Conservation (phyloP, 2,797 vertebrate genomes). For the Syngnathus rostellatus region DNA sequence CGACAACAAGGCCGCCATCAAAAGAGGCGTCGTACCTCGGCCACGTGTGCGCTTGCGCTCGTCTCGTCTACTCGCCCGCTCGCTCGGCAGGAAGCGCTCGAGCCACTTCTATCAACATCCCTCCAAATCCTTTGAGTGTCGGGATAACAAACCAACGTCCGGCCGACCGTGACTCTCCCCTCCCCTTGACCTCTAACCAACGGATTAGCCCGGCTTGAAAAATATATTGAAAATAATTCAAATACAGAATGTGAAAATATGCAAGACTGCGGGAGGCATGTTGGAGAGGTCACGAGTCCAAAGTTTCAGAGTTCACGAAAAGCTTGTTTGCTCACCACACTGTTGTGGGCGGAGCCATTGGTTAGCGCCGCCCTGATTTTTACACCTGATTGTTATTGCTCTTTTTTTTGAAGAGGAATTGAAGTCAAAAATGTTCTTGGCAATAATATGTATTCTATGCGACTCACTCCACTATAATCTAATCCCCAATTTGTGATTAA, state of each 20-base stretch:
- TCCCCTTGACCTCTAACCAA: conserved; percentile 30
- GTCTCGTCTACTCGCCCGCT: conserved; percentile 51
- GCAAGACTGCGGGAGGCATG: conserved; percentile 19
- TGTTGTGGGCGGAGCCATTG: no score
- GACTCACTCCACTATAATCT: no score
- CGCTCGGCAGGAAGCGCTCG: conserved; percentile 31
- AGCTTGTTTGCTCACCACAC: conserved; percentile 3
- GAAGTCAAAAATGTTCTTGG: no score
- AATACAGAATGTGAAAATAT: conserved; percentile 16
- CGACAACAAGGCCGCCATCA: conserved; percentile 95
- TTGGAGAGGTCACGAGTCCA: conserved; percentile 36
- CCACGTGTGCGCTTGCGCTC: conserved; percentile 68
- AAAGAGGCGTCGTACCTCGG: conserved; percentile 76
- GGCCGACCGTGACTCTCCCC: conserved; percentile 26
- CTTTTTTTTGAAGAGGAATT: no score
- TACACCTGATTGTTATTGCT: no score
- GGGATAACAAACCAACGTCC: conserved; percentile 41
- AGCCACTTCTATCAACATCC: conserved; percentile 27
- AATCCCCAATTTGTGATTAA: no score
- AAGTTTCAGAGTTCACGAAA: conserved; percentile 37
- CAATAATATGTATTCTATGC: no score
- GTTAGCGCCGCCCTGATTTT: no score
- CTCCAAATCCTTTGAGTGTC: conserved; percentile 34
- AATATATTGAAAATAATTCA: conserved; percentile 16
- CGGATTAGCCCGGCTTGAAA: conserved; percentile 36